Evolutionary conservation across 2,888 invertebrate genomes (phyloP).

Genomic region (Metalampra italica): DNA sequence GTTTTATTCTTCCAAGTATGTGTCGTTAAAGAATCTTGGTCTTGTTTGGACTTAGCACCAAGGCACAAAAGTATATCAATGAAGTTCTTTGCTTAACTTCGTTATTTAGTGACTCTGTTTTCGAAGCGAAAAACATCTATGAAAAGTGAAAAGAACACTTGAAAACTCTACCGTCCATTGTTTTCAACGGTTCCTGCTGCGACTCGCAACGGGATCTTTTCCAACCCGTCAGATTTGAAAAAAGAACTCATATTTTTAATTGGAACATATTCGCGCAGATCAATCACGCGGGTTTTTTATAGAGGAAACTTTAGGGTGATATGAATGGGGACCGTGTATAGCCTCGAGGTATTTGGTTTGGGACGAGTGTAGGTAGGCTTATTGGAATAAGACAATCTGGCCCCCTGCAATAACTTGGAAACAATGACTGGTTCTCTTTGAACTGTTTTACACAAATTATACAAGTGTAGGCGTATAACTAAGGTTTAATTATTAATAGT

Average conservation of each 20-base stretch:
- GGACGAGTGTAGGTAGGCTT: conserved; percentile 42
- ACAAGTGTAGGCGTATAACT: too few relatives aligned
- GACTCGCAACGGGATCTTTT: conserved; percentile 35
- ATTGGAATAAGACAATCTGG: conserved; percentile 67
- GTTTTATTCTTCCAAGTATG: too few relatives aligned
- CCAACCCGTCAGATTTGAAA: conserved; percentile 35
- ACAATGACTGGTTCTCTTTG: conserved; percentile 26
- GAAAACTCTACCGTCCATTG: conserved; percentile 1
- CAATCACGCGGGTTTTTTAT: conserved; percentile 46
- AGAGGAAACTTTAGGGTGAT: conserved; percentile 32
- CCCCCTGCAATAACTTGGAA: conserved; percentile 50
- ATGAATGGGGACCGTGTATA: conserved; percentile 37
- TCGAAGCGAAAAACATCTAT: too few relatives aligned
- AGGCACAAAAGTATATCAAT: too few relatives aligned
- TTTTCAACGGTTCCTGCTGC: conserved; percentile 24
- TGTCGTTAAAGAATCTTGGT: too few relatives aligned
- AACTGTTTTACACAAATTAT: too few relatives aligned
- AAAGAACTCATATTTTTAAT: conserved; percentile 56
- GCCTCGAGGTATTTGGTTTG: conserved; percentile 69
- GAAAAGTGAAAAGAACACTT: not conserved
- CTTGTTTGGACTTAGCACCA: too few relatives aligned
- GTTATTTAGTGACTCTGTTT: too few relatives aligned
- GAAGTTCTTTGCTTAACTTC: too few relatives aligned
- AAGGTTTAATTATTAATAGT: too few relatives aligned
- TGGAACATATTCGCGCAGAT: conserved; percentile 69